Evolutionary conservation across 2,888 invertebrate genomes (phyloP).

Genomic region (Seira sanloemensis): DNA sequence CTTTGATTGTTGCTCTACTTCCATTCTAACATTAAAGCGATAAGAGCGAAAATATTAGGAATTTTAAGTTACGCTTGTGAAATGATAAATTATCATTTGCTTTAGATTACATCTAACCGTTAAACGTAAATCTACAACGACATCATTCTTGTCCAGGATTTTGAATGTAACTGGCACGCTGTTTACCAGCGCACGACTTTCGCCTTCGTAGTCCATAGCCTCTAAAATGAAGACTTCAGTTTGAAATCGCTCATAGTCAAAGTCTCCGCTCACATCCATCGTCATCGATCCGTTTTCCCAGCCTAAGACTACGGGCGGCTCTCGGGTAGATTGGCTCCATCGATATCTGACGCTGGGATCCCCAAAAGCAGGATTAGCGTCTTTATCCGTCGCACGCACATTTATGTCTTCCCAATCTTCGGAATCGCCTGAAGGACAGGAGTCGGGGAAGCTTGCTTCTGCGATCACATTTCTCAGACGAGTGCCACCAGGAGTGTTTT

Average conservation of each 20-base stretch:
- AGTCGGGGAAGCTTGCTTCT: neutral
- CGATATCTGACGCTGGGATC: conserved; percentile 31
- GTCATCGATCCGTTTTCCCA: conserved; percentile 79
- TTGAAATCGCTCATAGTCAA: conserved; percentile 81
- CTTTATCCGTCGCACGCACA: conserved; percentile 35
- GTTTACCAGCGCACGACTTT: neutral
- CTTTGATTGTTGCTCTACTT: neutral
- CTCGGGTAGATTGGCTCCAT: conserved; percentile 23
- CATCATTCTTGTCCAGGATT: conserved; percentile 56
- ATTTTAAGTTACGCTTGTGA: too few relatives aligned
- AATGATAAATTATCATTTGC: too few relatives aligned
- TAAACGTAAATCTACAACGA: conserved; percentile 39
- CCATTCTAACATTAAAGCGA: too few relatives aligned
- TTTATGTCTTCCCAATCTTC: neutral
- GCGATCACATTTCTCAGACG: neutral
- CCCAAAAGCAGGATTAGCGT: conserved; percentile 20
- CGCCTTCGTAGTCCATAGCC: conserved; percentile 75
- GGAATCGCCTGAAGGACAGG: conserved; percentile 6
- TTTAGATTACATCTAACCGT: neutral
- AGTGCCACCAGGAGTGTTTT: conserved; percentile 22
- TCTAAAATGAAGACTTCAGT: conserved; percentile 78
- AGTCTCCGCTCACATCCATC: conserved; percentile 79
- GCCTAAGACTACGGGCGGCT: conserved; percentile 77
- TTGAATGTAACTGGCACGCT: conserved; percentile 16
- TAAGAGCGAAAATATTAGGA: too few relatives aligned